These are phyloP conservation scores for Menidia menidia DNA, from an alignment of 2,797 vertebrate species.

Conservation along the genomic window DNA sequence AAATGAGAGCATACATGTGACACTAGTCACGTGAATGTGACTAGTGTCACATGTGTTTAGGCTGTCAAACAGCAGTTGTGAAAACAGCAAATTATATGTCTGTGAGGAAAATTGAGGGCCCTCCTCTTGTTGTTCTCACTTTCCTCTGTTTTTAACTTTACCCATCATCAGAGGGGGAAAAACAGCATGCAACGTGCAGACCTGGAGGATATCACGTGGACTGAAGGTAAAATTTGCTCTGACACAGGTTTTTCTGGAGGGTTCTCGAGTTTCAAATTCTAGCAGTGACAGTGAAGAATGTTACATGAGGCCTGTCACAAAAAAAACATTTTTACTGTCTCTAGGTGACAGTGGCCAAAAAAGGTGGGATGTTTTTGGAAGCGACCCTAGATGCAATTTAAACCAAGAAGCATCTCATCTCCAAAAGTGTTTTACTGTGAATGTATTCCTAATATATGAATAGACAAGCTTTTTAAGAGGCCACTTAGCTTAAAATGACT, in stretches of 20 bases:
- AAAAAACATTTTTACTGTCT: not conserved
- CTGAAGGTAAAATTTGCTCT: not conserved
- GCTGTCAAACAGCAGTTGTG: conserved; percentile 22
- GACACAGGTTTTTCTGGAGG: conserved; percentile 23
- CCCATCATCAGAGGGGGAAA: not conserved
- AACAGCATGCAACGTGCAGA: not conserved
- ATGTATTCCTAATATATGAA: not conserved
- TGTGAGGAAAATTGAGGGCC: conserved; percentile 14
- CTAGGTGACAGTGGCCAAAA: not conserved
- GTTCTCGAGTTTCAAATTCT: conserved; percentile 24
- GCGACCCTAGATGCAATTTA: not conserved
- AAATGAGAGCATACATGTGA: conserved; percentile 7
- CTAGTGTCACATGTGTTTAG: conserved; percentile 18
- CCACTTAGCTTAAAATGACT: not conserved
- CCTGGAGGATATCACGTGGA: conserved; percentile 7
- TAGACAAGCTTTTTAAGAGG: not conserved
- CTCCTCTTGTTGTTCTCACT: not conserved
- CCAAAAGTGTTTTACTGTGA: not conserved
- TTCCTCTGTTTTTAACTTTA: conserved; percentile 1
- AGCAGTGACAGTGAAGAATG: conserved; percentile 1
- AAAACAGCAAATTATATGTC: conserved; percentile 27
- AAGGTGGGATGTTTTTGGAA: not conserved
- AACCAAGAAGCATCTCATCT: not conserved
- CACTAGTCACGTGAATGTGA: not conserved
- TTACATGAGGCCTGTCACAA: not conserved